phyloP scores from a whole-genome alignment of 2,113 vertebrate species.

The Calidris pygmaea region DNA sequence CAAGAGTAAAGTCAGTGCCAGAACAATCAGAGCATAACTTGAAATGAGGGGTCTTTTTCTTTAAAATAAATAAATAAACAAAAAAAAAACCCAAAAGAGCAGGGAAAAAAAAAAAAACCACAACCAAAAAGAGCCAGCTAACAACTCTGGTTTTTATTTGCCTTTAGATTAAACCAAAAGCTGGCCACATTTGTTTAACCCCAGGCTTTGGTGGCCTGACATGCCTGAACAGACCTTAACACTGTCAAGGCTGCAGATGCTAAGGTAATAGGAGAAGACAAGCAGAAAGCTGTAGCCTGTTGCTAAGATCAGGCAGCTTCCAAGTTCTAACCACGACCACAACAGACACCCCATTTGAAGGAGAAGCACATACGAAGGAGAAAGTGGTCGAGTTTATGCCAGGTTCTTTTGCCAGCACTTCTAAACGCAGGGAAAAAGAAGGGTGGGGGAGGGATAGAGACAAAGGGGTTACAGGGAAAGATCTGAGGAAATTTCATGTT shows the following conservation, averaged over 20 bases:
- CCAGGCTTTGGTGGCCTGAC: constrained; percentile 23
- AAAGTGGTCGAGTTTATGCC: background rate
- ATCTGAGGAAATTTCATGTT: background rate
- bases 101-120: background rate
- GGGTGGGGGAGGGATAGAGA: background rate
- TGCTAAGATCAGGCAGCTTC: constrained; percentile 16
- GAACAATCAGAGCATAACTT: background rate
- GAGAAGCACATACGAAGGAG: background rate
- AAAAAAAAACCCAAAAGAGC: too few species aligned
- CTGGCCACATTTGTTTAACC: constrained; percentile 30
- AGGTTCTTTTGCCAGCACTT: background rate
- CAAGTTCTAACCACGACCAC: constrained; percentile 7
- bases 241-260: background rate
- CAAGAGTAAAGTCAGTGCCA: background rate
- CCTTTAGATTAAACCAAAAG: constrained; percentile 30
- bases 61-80: background rate
- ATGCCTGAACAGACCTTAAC: constrained; percentile 37
- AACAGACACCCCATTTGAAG: constrained; percentile 5
- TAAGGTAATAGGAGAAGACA: background rate
- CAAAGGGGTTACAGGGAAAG: background rate
- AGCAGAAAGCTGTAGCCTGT: background rate
- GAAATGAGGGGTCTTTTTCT: background rate
- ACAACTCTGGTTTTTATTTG: background rate
- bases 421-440: background rate
- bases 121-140: background rate